These are phyloP conservation scores for Mycogona germanica DNA, from an alignment of 2,888 invertebrate species.

Conservation along the genomic window DNA sequence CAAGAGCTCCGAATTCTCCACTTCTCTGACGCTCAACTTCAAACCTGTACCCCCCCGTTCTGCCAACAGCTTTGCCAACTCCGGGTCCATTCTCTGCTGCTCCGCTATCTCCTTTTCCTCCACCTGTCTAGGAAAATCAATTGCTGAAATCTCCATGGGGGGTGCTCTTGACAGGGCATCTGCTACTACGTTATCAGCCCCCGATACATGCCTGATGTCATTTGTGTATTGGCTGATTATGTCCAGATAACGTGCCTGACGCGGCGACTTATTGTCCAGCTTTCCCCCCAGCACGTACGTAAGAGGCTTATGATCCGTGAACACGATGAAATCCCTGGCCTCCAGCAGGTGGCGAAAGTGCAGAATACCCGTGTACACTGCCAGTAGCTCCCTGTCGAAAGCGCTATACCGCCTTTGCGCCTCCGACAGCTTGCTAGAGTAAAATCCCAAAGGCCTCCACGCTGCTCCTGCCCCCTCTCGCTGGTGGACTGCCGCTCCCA, in stretches of 20 bases:
- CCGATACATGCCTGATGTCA: slow-evolving; percentile 28
- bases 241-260: slow-evolving; percentile 30
- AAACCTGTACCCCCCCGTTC: no score
- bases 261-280: no score
- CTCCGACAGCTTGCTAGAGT: slow-evolving; percentile 26
- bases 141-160: no score
- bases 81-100: no score
- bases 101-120: no score
- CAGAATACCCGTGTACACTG: slow-evolving; percentile 10
- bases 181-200: slow-evolving; percentile 1
- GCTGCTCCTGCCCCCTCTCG: not conserved
- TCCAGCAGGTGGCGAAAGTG: slow-evolving; percentile 20
- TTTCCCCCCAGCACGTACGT: slow-evolving; percentile 24
- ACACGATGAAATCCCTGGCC: slow-evolving; percentile 23
- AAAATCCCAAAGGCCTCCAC: slow-evolving; percentile 21
- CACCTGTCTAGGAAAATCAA: no score
- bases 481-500: slow-evolving; percentile 22
- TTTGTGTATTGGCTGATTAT: slow-evolving; percentile 31
- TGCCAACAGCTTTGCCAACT: no score
- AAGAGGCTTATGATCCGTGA: slow-evolving; percentile 25
- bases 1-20: not conserved
- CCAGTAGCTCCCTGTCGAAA: slow-evolving; percentile 18
- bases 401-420: slow-evolving; percentile 30
- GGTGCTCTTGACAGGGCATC: slow-evolving; percentile 9
- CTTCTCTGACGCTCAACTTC: no score